Base-by-base conservation (phyloP, 2,113 vertebrate genomes). In the Cercopithecus mona region DNA sequence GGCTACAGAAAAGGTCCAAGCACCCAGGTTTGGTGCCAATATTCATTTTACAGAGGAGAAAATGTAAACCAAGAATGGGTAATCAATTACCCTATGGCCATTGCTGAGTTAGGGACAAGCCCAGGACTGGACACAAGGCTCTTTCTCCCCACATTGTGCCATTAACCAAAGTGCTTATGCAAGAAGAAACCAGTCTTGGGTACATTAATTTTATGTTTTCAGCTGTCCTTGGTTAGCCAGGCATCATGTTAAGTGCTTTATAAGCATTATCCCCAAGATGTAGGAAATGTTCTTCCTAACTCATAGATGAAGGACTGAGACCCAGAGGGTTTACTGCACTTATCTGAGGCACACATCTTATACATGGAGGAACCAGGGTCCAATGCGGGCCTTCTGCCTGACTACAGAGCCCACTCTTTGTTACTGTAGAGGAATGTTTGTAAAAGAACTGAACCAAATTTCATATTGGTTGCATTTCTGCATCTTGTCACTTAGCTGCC, bases 381-480 rank as follows among this genome's bases (percentile, higher is more conserved):
- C 50, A 20, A 73, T 18, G 27, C 14, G 30, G 8, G 16, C 2
- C 86, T 25, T 20, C 16, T 12, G 4, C 22, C 38, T 35, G 35
- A 43, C 68, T 61, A 50, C 73, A 59, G 45, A 82, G 75, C 9
- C 23, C 35, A 75, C 10, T 75, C 27, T 72, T 23, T 17, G 5
- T 68, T 25, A 45, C 27, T 20, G 57, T 20, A 50, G 10, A 80
- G 64, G 10, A 64, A 25, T 4, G 14, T 70, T 73, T 82, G 2
- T 82, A 52, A 84, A 91, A 80, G 8, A 35, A 93, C 27, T 22
- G 16, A 88, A 59, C 45, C 4, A 32, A 55, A 50, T 64, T 40
- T 92, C 8, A 12, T 43, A 23, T 68, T 78, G 76, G 38, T 84
- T 80, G 30, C 20, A 61, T 84, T 87, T 92, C 35, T 92, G 55